Evolutionary conservation across 2,113 vertebrate species (phyloP), one percentile per base, ranked within the genome.

Genomic region (Epinephelus lanceolatus): DNA sequence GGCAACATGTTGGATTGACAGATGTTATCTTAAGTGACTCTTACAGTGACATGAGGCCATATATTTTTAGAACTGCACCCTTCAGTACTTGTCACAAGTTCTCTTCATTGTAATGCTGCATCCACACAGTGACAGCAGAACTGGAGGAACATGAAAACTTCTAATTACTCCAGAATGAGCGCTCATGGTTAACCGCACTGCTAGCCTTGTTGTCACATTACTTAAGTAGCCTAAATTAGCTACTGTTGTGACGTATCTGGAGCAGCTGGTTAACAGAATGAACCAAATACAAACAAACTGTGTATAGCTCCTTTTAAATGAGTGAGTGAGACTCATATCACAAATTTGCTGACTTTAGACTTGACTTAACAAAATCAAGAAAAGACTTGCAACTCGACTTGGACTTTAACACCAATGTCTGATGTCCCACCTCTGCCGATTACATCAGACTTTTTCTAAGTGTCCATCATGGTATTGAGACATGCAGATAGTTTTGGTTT

Each of bases 61-160:
- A 8, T 78, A 69, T 74, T 74, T 78, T n/a, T 59, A 83, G 59
- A 59, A 21, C 14, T 40, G 4, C 56, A 21, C 15, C 27, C 6
- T n/a, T 18, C 42, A 42, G 42, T 45, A 2, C 19, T 5, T 3
- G 30, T 56, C 9, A 19, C 52, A 33, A 23, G 49, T 65, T 60
- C 12, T 40, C 49, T 37, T 52, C 17, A 53, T 14, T 68, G 30
- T 52, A 27, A 78, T 51, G 9, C 27, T 57, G 23, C 19, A 9
- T 30, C 17, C 12, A 77, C 62, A 47, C 14, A 18, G 1, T 17
- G 70, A 57, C 19, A 17, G 56, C 70, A 51, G 42, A 23, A 51
- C 21, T 6, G 15, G 14, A 63, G 40, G 21, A 25, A 75, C 23
- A 23, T 19, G 59, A 33, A 63, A 40, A n/a, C 42, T 21, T 18